These are phyloP conservation scores for Pipa parva DNA, from an alignment of 2,113 vertebrate species.

Conservation along the genomic window DNA sequence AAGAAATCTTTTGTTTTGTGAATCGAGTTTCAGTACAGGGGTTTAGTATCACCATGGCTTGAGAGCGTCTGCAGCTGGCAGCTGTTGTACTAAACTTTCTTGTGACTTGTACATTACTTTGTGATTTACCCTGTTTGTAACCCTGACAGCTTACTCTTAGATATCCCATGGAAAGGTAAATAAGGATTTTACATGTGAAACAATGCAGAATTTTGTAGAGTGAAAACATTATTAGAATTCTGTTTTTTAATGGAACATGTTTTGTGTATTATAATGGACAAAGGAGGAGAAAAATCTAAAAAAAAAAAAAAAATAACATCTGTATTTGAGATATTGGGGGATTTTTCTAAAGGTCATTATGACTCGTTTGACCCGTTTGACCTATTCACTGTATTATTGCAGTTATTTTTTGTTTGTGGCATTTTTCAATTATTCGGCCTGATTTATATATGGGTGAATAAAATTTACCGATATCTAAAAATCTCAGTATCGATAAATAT, in stretches of 20 bases:
- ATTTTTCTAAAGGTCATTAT: too few relatives aligned
- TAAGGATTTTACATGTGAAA: constrained; percentile 23
- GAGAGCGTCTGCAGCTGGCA: constrained; percentile 17
- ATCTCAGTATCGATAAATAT: too few relatives aligned
- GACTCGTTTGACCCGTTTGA: too few relatives aligned
- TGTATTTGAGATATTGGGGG: too few relatives aligned
- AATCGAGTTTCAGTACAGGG: constrained; percentile 7
- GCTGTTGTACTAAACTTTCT: constrained; percentile 3
- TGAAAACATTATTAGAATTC: constrained; percentile 21
- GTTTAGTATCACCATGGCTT: constrained; percentile 11
- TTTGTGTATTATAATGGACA: constrained; percentile 9
- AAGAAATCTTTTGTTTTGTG: constrained; percentile 1
- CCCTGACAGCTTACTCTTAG: constrained; percentile 14
- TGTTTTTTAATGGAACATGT: constrained; percentile 27
- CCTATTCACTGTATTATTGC: too few relatives aligned
- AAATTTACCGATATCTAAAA: too few relatives aligned
- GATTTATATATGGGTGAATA: too few relatives aligned
- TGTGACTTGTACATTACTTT: constrained; percentile 8
- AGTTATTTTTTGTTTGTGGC: too few relatives aligned
- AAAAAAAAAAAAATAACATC: too few relatives aligned
- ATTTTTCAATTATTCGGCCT: too few relatives aligned
- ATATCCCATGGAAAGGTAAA: constrained; percentile 17
- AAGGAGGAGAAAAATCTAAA: background rate
- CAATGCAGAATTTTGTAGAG: constrained; percentile 9
- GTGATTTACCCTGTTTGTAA: background rate